These are phyloP conservation scores for Xyrauchen texanus DNA, from an alignment of 2,113 vertebrate genomes.

Conservation along the genomic window DNA sequence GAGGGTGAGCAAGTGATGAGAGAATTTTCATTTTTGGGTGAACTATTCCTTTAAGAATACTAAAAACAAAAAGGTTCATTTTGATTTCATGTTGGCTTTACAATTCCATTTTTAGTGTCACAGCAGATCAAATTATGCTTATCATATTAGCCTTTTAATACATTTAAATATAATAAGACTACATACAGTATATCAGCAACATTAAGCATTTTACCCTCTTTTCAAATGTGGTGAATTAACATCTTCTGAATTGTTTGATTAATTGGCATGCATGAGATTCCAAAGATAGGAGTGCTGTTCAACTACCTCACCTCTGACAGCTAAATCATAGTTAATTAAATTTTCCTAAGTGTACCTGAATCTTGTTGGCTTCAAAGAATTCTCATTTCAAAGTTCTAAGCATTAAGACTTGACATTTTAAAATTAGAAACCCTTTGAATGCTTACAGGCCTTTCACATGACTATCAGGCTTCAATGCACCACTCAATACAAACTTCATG, in stretches of 20 bases:
- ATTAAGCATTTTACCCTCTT: neutral
- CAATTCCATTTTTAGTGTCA: too few species aligned
- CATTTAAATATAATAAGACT: slow-evolving; percentile 7
- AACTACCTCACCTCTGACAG: slow-evolving; percentile 17
- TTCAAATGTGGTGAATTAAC: slow-evolving; percentile 2
- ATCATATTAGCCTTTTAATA: slow-evolving; percentile 2
- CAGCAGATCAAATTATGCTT: neutral
- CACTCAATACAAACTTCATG: too few species aligned
- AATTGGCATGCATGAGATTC: slow-evolving; percentile 1
- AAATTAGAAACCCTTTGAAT: neutral
- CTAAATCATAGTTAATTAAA: slow-evolving; percentile 35
- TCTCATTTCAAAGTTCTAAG: slow-evolving; percentile 21
- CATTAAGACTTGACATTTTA: neutral
- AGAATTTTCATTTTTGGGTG: too few species aligned
- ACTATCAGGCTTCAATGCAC: too few species aligned
- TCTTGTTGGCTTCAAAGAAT: neutral
- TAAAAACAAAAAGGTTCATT: too few species aligned
- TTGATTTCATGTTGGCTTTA: too few species aligned
- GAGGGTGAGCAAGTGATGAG: too few species aligned
- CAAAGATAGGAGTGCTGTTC: neutral
- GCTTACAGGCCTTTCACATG: neutral
- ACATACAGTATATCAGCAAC: neutral
- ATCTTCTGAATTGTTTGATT: slow-evolving; percentile 29
- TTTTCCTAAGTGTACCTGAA: slow-evolving; percentile 29
- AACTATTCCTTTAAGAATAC: too few species aligned